phyloP scores from a whole-genome alignment of 2,888 invertebrate species.

The Hanleya hanleyi region DNA sequence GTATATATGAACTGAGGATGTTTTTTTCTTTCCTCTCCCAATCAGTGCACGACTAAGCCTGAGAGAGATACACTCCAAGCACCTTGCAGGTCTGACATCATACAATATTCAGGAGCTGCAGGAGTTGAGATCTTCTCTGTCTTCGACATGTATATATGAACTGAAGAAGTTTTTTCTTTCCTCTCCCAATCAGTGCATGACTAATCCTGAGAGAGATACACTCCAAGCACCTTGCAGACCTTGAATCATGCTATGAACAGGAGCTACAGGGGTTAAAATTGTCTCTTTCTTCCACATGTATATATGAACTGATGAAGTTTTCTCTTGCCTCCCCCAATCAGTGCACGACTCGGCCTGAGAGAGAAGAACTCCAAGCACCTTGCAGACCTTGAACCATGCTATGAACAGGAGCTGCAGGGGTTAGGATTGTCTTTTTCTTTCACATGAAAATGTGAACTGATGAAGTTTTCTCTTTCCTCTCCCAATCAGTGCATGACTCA shows the following conservation, averaged over 20 bases:
- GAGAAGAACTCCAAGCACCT: conserved; percentile 67
- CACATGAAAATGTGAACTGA: no score
- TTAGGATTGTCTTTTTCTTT: conserved; percentile 20
- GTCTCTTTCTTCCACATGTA: not conserved
- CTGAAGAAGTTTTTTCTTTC: no score
- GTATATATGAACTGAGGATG: no score
- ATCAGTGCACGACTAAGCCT: conserved; percentile 53
- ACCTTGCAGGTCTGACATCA: conserved; percentile 61
- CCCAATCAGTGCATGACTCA: conserved; percentile 52
- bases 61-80: conserved; percentile 65
- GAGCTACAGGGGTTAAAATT: no score
- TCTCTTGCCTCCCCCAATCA: conserved; percentile 22
- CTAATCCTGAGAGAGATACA: no score
- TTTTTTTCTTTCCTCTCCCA: no score
- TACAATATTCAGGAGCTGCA: conserved; percentile 65
- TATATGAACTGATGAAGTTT: no score
- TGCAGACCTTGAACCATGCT: conserved; percentile 62
- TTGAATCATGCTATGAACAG: no score
- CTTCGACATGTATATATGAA: no score
- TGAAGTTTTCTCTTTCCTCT: no score
- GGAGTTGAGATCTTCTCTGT: conserved; percentile 51
- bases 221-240: no score
- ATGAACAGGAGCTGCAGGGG: conserved; percentile 62
- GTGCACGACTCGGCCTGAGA: conserved; percentile 52
- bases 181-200: no score